Evolutionary conservation across 2,797 vertebrate species (phyloP), one percentile per base, ranked within the genome.

Genomic region (Luscinia megarhynchos): DNA sequence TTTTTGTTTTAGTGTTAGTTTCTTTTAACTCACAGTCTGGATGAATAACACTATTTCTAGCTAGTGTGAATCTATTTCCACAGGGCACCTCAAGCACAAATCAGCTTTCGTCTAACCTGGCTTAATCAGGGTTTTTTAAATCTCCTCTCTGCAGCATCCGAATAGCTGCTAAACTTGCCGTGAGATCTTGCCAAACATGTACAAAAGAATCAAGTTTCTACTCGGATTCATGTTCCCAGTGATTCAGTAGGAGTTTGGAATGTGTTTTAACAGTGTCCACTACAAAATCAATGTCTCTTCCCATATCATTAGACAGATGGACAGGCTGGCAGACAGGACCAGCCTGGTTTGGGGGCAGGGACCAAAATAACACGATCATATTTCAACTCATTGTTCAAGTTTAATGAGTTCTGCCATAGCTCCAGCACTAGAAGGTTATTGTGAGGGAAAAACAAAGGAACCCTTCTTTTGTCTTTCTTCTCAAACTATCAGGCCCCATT

Each of bases 401-500:
- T 93, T 96, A 97, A 97, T 93, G 96, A 97, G 90, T 90, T 94
- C 86, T 93, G 83, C 86, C 76, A 89, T 73, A 85, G 87, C 91
- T 95, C 68, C 67, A 79, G 78, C 90, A 51, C 73, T 96, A 85
- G 86, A 86, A 87, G 93, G 89, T 95, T 91, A 93, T 70, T 76
- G 81, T 93, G 89, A 94, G 89, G 86, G 84, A 90, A 93, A 94
- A 93, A 96, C 74, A 96, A 97, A 96, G 84, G 32, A 94, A 95
- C 96, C 81, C 57, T 88, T 97, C 97, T 97, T 98, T 97, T 97
- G 95, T 98, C 94, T 97, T 97, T 96, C 94, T 97, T 97, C 96
- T 96, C 98, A 96, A 98, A 98, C 98, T 97, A 98, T 98, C 98
- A 98, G 98, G 98, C 98, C 98, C 98, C 98, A 98, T 99, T 99